Evolutionary conservation across 1,140 invertebrate genomes (phyloP).

Genomic region (Drosophila insularis): DNA sequence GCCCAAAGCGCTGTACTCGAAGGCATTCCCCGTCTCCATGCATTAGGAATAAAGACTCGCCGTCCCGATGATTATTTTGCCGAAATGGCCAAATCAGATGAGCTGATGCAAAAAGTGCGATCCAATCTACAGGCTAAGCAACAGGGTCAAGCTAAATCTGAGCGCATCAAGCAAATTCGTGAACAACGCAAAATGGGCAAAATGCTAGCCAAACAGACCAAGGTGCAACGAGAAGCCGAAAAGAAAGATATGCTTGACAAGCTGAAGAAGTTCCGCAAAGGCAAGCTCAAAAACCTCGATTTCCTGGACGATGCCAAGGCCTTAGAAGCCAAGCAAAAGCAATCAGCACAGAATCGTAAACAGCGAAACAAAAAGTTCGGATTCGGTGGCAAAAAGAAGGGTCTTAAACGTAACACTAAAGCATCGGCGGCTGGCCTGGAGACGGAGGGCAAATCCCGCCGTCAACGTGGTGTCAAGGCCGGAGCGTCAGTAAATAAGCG

Average conservation of each 20-base stretch:
- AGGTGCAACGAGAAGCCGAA: conserved; percentile 89
- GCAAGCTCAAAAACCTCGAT: conserved; percentile 89
- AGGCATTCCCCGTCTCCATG: conserved; percentile 89
- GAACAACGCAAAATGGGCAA: conserved; percentile 97
- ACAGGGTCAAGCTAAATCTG: conserved; percentile 90
- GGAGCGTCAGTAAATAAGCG: conserved; percentile 82
- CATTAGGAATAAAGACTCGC: conserved; percentile 89
- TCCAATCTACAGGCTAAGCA: conserved; percentile 93
- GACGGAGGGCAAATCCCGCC: conserved; percentile 89
- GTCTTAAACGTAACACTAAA: conserved; percentile 93
- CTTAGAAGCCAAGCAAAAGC: conserved; percentile 83
- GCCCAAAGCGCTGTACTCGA: conserved; percentile 93
- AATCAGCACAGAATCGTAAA: conserved; percentile 85
- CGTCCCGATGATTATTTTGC: conserved; percentile 98
- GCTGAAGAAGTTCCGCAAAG: conserved; percentile 93
- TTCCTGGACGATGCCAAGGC: conserved; percentile 90
- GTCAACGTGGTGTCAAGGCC: conserved; percentile 82
- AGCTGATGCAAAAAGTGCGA: conserved; percentile 98
- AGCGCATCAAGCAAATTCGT: conserved; percentile 94
- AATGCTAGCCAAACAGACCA: conserved; percentile 90
- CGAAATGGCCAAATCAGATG: conserved; percentile 99
- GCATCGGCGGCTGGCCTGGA: conserved; percentile 92
- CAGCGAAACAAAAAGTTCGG: conserved; percentile 95
- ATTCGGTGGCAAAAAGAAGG: conserved; percentile 97
- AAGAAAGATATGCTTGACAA: conserved; percentile 92